Evolutionary conservation across 2,797 vertebrate genomes (phyloP), one percentile per base, ranked within the genome.

Genomic region (Hyperoplus immaculatus): DNA sequence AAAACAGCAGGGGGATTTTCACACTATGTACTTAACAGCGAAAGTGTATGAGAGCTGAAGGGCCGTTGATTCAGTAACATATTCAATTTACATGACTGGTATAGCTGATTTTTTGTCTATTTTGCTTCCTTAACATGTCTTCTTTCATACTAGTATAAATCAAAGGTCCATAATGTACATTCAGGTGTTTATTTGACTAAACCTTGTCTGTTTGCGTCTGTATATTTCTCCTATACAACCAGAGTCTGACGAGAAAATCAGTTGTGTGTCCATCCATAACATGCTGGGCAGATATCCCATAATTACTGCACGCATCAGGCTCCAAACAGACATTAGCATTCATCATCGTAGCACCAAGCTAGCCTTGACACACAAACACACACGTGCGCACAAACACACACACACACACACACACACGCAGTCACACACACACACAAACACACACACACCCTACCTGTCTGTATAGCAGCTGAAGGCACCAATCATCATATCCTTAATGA

Each of bases 181-280:
- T 29, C 29, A 29, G 29, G 29, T 29, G 29, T 29, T 29, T 29
- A 29, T 29, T 2, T 29, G 29, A 29, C 29, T 29, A 29, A 29
- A 29, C 29, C 29, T 29, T 29, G 29, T 29, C 29, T 29, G 29
- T 29, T 29, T 29, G 29, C 2, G 29, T 29, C 29, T 29, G 29
- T 29, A 29, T 29, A 2, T 29, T 29, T 29, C 2, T 29, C 29
- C 29, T 1, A 2, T 29, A 29, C 29, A 29, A 29, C 29, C 12
- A 38, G 36, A n/a, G n/a, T n/a, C n/a, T n/a, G n/a, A 57, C 68
- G 59, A 43, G 71, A 78, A 1, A 21, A 73, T 46, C 78, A 50
- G 71, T 84, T 81, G 88, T 89, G 74, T 79, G 75, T 68, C 77
- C 85, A 78, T 90, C 73, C 81, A 86, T 86, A 87, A 89, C 79